phyloP scores from a whole-genome alignment of 2,113 vertebrate genomes.

The Triplophysa rosa region DNA sequence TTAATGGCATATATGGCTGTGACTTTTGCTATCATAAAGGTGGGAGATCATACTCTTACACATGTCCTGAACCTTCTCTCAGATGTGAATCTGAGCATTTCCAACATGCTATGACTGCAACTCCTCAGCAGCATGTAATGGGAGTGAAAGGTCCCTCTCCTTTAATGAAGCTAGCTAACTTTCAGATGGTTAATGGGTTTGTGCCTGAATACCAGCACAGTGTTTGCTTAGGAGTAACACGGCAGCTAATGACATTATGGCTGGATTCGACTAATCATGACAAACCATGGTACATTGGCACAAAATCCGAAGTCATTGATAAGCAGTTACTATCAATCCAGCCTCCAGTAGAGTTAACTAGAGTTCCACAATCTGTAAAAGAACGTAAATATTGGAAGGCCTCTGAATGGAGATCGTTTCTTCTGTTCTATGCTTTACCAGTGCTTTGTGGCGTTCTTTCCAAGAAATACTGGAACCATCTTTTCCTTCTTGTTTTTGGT shows the following conservation, averaged over 20 bases:
- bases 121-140: conserved; percentile 8
- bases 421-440: background rate
- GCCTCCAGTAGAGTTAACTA: no score
- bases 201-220: background rate
- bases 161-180: conserved; percentile 2
- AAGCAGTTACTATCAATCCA: background rate
- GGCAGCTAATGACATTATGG: conserved; percentile 2
- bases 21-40: conserved; percentile 29
- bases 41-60: conserved; percentile 8
- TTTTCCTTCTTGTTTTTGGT: conserved; percentile 28
- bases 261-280: background rate
- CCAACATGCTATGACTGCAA: conserved; percentile 5
- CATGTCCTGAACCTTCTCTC: background rate
- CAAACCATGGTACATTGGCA: background rate
- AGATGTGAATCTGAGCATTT: conserved; percentile 14
- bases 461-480: conserved; percentile 28
- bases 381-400: no score
- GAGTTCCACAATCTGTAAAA: no score
- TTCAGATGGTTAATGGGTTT: background rate
- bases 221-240: background rate
- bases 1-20: conserved; percentile 20
- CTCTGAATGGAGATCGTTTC: no score
- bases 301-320: background rate
- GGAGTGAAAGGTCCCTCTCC: conserved; percentile 20
- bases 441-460: conserved; percentile 25